Conservation (phyloP, 2,113 vertebrate species). For the Stegostoma tigrinum region DNA sequence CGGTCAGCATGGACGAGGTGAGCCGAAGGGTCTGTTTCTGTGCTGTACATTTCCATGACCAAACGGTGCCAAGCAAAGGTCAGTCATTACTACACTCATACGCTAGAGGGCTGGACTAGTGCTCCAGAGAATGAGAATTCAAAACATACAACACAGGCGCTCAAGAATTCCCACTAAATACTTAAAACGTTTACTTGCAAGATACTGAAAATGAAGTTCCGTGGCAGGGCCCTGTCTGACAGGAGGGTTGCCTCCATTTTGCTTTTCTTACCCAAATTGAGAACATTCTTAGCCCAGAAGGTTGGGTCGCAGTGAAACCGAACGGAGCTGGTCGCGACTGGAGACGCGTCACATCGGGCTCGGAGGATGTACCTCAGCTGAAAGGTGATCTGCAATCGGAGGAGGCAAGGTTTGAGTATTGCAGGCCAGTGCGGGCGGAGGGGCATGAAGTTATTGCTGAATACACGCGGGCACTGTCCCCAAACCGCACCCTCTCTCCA, state of each 20-base stretch:
- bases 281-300: slow-evolving; percentile 76
- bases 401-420: neutral
- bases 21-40: too few relatives aligned
- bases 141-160: too few relatives aligned
- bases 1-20: too few relatives aligned
- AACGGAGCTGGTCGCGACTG: slow-evolving; percentile 62
- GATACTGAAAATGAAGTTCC: neutral
- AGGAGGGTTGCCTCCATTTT: neutral
- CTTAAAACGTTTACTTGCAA: neutral
- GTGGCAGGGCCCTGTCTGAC: too few relatives aligned
- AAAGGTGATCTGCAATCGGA: slow-evolving; percentile 59
- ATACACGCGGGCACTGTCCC: neutral
- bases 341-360: slow-evolving; percentile 66
- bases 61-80: neutral
- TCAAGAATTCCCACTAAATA: too few relatives aligned
- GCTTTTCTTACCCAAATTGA: slow-evolving; percentile 63
- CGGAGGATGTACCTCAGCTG: slow-evolving; percentile 65
- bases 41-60: too few relatives aligned
- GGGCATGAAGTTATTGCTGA: neutral
- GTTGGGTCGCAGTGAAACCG: slow-evolving; percentile 75
- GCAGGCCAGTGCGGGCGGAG: neutral
- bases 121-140: too few relatives aligned
- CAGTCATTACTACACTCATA: too few relatives aligned
- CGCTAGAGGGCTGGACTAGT: too few relatives aligned
- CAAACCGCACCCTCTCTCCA: neutral